These are phyloP conservation scores for Ectropis grisescens DNA, from an alignment of 1,140 invertebrate species.

Conservation along the genomic window DNA sequence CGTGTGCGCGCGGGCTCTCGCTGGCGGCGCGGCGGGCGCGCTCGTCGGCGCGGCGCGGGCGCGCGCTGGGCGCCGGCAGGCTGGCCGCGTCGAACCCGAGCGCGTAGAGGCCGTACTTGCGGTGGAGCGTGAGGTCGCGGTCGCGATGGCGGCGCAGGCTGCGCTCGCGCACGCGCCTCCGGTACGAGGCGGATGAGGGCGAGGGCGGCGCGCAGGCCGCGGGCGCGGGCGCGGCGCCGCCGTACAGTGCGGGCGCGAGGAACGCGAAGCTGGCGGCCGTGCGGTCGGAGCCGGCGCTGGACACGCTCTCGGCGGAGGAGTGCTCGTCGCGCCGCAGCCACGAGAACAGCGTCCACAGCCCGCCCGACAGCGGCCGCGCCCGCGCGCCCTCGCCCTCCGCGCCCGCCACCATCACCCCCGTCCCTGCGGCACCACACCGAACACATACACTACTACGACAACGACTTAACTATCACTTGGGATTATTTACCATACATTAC, in stretches of 20 bases:
- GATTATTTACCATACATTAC: too few relatives aligned
- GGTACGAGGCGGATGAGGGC: conserved; percentile 73
- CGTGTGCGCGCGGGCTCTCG: conserved; percentile 73
- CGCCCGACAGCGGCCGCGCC: conserved; percentile 44
- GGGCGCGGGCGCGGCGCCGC: conserved; percentile 32
- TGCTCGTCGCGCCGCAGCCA: conserved; percentile 50
- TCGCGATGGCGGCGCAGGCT: conserved; percentile 70
- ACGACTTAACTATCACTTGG: too few relatives aligned
- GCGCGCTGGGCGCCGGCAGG: conserved; percentile 59
- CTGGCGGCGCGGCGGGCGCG: conserved; percentile 67
- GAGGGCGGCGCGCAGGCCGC: conserved; percentile 57
- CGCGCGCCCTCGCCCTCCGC: conserved; percentile 31
- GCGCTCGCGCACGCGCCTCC: conserved; percentile 72
- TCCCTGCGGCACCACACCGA: too few relatives aligned
- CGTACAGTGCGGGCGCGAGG: conserved; percentile 67
- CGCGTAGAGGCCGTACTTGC: conserved; percentile 73
- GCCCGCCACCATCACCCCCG: conserved; percentile 52
- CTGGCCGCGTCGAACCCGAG: conserved; percentile 67
- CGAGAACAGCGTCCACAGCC: conserved; percentile 50
- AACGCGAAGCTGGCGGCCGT: conserved; percentile 81
- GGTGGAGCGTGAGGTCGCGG: conserved; percentile 71
- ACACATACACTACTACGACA: too few relatives aligned
- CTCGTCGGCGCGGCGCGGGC: conserved; percentile 25
- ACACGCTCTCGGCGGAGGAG: conserved; percentile 47
- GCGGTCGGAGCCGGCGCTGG: conserved; percentile 73